Conservation (phyloP, 2,888 invertebrate species). For the Chrysopilus asiliformis region DNA sequence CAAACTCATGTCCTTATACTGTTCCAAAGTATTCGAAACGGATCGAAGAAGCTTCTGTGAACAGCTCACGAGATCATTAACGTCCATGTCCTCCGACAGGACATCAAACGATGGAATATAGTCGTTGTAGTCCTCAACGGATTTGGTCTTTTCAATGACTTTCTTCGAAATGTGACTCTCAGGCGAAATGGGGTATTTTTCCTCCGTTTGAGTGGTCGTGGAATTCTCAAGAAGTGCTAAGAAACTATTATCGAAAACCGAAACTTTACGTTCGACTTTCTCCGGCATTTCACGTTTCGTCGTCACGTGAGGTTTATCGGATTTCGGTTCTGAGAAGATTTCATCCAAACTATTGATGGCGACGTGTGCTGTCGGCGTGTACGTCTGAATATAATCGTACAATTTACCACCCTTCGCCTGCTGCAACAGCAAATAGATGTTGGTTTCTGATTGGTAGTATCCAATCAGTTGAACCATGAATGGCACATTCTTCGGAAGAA, state of each 20-base stretch:
- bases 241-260: too few relatives aligned
- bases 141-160: neutral
- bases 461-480: constrained; percentile 32
- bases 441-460: constrained; percentile 33
- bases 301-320: neutral
- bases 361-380: constrained; percentile 18
- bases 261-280: too few relatives aligned
- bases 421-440: constrained; percentile 30
- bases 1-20: constrained; percentile 8
- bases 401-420: constrained; percentile 33
- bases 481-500: constrained; percentile 32
- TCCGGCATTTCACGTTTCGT: too few relatives aligned
- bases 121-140: neutral
- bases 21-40: constrained; percentile 29
- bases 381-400: constrained; percentile 28
- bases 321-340: constrained; percentile 21
- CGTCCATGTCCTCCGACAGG: constrained; percentile 23
- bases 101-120: constrained; percentile 14
- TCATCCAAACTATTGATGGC: constrained; percentile 16
- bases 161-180: neutral
- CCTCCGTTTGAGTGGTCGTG: neutral
- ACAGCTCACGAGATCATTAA: constrained; percentile 26
- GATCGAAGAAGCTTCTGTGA: constrained; percentile 32
- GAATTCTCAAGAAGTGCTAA: neutral
- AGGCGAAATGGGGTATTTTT: too few relatives aligned